A percentile compares a stretch with the other conserved stretches of the same genome.
These are phyloP conservation scores for Dryobates pubescens DNA, from an alignment of 2,797 vertebrate genomes.

Conservation along the genomic window DNA sequence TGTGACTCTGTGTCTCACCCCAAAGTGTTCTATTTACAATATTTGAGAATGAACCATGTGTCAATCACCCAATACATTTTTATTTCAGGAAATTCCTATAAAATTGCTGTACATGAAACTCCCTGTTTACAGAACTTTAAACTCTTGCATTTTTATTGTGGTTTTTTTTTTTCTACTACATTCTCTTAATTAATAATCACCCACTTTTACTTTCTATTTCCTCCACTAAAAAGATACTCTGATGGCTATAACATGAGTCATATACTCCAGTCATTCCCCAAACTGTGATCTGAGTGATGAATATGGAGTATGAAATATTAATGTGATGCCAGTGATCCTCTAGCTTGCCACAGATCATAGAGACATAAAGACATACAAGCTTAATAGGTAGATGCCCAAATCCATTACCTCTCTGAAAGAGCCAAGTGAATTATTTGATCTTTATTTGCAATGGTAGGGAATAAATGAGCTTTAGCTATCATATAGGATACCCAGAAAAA, in stretches of 20 bases:
- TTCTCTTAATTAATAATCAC: not conserved
- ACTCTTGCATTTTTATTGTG: fast-evolving
- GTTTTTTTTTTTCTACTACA: not conserved
- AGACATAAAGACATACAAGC: not conserved
- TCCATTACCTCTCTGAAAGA: not conserved
- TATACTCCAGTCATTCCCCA: not conserved
- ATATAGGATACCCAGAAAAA: not conserved
- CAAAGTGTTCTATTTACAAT: not conserved
- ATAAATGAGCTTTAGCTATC: not conserved
- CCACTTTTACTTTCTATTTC: not conserved
- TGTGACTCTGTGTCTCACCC: not conserved
- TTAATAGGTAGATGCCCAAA: not conserved
- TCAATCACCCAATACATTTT: not conserved
- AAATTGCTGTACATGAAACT: not conserved
- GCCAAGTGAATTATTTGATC: not conserved
- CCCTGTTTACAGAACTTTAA: not conserved
- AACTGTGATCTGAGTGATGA: not conserved
- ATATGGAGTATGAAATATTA: conserved; percentile 5
- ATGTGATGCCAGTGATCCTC: not conserved
- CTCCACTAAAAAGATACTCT: not conserved
- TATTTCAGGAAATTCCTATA: not conserved
- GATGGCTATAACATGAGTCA: not conserved
- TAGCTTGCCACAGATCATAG: not conserved
- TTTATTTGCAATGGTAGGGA: not conserved
- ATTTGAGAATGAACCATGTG: not conserved